Evolutionary conservation across 2,888 invertebrate species (phyloP), one percentile per base, ranked within the genome.

Genomic region (Ophion obscuratus): DNA sequence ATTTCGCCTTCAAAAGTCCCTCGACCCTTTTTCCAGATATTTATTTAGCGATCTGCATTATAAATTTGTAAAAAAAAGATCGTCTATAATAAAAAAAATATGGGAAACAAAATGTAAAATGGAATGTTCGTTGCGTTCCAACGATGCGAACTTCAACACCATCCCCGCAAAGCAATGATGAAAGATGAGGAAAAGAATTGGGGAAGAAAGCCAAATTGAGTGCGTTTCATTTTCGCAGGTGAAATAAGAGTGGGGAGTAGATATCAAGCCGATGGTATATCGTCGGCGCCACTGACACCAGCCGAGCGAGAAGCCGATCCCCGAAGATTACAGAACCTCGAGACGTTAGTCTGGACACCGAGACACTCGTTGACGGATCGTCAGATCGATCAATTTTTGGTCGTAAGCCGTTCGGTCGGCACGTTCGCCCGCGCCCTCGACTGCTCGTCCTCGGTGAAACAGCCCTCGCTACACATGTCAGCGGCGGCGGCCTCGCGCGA

Each of bases 401-500:
- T 99, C 91, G 97, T 97, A 89, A 97, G 97, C 88, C 96, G 98
- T 92, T 99, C 99, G 73, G 98, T 99, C 89, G 99, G 99, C 90
- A 99, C 99, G 88, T 99, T 99, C 95, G 99, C 99, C 88, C 97
- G 99, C 90, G 99, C 99, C 85, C 96, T 99, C 89, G 99, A 99
- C 95, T 99, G 99, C 95, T 99, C 99, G 90, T 99, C 99, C 94
- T 98, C 99, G 90, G 98, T 99, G 71, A 98, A 99, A 94, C 99
- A 99, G 94, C 99, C 99, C 86, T 98, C 98, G 92, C 96, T 99
- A 91, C 99, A 99, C 95, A 99, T 99, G 99, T 99, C 99, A 92
- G 99, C 99, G 87, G 99, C 99, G 81, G 99, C 99, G 87, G 99
- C 99, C 88, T 99, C 99, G 92, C 96, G 99, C 91, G 99, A 99